phyloP scores from a whole-genome alignment of 2,888 invertebrate genomes.

The Cantharis flavilabris region DNA sequence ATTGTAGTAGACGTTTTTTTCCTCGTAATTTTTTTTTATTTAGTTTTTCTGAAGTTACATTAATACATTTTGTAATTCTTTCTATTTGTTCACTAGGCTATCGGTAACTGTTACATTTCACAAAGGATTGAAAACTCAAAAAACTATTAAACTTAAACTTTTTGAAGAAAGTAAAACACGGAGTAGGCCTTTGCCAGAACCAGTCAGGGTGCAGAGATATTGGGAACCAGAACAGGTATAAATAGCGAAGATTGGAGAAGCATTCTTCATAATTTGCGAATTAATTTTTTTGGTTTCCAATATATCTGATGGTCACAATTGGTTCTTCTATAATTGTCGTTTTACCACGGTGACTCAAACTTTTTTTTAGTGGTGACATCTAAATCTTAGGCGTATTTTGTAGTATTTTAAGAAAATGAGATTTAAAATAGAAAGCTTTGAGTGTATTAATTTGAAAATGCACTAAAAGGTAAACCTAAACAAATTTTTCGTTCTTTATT shows the following conservation, averaged over 20 bases:
- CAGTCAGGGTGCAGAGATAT: background rate
- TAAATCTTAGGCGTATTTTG: background rate
- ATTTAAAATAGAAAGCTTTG: background rate
- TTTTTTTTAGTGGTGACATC: background rate
- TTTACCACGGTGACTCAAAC: background rate
- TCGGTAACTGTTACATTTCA: background rate
- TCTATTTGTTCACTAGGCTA: background rate
- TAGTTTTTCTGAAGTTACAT: background rate
- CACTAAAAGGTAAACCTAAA: background rate
- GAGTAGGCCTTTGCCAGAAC: background rate
- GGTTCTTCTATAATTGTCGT: background rate
- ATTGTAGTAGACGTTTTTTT: background rate
- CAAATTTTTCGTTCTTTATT: background rate
- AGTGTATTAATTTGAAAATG: background rate
- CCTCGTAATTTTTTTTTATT: background rate
- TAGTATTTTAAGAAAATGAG: background rate
- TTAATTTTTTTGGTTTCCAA: background rate
- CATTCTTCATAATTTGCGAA: background rate
- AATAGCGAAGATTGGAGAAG: background rate
- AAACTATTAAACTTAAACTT: background rate
- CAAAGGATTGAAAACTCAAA: background rate
- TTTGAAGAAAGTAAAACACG: background rate
- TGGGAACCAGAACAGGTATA: background rate
- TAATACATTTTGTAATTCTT: background rate
- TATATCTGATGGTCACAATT: background rate